phyloP scores from a whole-genome alignment of 1,140 invertebrate genomes.

The Drosophila quadrilineata region DNA sequence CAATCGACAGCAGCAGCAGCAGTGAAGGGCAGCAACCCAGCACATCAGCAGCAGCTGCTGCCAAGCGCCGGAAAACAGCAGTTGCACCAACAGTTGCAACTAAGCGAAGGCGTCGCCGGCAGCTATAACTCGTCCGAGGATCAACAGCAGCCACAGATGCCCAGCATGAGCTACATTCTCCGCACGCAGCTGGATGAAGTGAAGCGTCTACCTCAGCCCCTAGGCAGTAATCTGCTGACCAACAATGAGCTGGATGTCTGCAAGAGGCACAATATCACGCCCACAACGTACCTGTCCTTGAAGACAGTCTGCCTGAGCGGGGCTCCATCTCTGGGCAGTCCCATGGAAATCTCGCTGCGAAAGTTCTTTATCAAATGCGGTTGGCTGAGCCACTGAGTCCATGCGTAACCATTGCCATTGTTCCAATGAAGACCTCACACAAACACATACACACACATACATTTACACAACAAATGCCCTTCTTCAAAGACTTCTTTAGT shows the following conservation, averaged over 20 bases:
- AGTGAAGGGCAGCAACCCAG: slow-evolving; percentile 54
- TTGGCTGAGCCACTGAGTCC: slow-evolving; percentile 72
- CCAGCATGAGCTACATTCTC: slow-evolving; percentile 61
- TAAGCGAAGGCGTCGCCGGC: slow-evolving; percentile 44
- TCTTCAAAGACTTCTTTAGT: slow-evolving; percentile 53
- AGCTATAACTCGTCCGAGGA: slow-evolving; percentile 26
- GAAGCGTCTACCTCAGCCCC: slow-evolving; percentile 59
- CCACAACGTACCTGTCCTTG: slow-evolving; percentile 83
- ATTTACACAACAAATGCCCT: slow-evolving; percentile 9
- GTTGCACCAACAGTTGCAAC: slow-evolving; percentile 21
- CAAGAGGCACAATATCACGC: slow-evolving; percentile 82
- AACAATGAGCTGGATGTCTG: slow-evolving; percentile 82
- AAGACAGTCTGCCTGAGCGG: slow-evolving; percentile 83
- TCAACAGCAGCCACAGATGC: slow-evolving; percentile 27
- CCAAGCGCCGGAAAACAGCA: slow-evolving; percentile 19
- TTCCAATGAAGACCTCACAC: slow-evolving; percentile 6
- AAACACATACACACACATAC: too few relatives aligned
- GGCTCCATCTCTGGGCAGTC: slow-evolving; percentile 62
- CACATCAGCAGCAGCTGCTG: slow-evolving; percentile 56
- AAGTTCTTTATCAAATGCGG: slow-evolving; percentile 81
- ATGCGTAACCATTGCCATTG: not conserved
- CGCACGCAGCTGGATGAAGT: slow-evolving; percentile 70
- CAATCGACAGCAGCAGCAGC: slow-evolving; percentile 50
- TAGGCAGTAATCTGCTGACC: slow-evolving; percentile 79
- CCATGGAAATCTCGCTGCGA: slow-evolving; percentile 73